Percentiles rank a stretch among this genome's conserved stretches.
These are phyloP conservation scores for Andrena fulva DNA, from an alignment of 2,888 invertebrate genomes.

Conservation along the genomic window DNA sequence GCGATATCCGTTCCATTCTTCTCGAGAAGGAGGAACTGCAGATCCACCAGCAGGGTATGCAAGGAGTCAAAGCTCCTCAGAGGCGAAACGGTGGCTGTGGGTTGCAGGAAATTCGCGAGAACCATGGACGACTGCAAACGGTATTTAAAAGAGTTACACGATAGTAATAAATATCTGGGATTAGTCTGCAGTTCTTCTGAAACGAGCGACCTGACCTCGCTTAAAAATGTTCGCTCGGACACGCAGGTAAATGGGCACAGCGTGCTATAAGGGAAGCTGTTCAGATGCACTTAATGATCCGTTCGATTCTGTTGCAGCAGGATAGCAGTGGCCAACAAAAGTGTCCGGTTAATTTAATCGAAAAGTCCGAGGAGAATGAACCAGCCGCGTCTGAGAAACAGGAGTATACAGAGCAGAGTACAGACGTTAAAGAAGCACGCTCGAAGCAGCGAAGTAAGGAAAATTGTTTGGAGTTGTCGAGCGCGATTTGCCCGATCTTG, in stretches of 20 bases:
- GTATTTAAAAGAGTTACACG: conserved; percentile 59
- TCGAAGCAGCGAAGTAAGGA: background rate
- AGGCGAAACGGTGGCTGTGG: background rate
- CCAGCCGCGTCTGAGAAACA: background rate
- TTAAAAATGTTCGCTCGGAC: conserved; percentile 27
- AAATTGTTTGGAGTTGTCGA: conserved; percentile 20
- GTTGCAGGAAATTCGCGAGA: conserved; percentile 54
- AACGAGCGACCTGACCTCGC: conserved; percentile 35
- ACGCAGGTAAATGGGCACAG: conserved; percentile 30
- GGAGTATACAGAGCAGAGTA: background rate
- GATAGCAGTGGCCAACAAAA: background rate
- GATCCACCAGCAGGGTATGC: background rate
- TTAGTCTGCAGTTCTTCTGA: conserved; percentile 52
- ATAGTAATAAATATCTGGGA: conserved; percentile 58
- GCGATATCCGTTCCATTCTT: conserved; percentile 17
- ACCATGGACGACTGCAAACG: conserved; percentile 65
- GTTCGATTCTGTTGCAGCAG: conserved; percentile 19
- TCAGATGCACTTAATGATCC: background rate
- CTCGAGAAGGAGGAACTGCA: conserved; percentile 15
- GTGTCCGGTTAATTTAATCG: background rate
- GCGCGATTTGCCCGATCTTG: conserved; percentile 20
- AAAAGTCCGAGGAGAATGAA: background rate
- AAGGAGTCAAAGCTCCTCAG: background rate
- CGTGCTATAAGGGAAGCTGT: background rate
- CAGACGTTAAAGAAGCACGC: background rate